Percentiles rank a stretch among this genome's conserved stretches.
Evolutionary conservation across 2,113 vertebrate species (phyloP).

Genomic region (Phocoena phocoena): DNA sequence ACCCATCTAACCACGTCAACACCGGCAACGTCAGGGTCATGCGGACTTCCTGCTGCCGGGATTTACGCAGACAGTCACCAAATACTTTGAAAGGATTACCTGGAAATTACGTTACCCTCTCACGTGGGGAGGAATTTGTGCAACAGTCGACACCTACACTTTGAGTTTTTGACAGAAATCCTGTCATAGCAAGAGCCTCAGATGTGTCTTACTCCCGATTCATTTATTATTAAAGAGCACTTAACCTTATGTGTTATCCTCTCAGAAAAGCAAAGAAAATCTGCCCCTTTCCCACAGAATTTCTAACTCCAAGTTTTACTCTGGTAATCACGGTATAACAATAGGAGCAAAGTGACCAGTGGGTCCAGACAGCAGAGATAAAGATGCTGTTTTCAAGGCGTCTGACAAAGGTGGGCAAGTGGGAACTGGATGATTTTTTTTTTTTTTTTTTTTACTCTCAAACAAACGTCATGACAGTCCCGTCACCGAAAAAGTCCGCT

Average conservation of each 20-base stretch:
- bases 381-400: not conserved
- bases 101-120: not conserved
- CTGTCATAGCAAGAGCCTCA: not conserved
- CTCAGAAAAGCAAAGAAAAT: not conserved
- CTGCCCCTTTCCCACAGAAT: not conserved
- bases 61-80: not conserved
- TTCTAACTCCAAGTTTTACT: not conserved
- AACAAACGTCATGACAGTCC: not conserved
- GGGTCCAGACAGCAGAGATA: not conserved
- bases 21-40: not conserved
- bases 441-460: not conserved
- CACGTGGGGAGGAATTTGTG: not conserved
- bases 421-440: not conserved
- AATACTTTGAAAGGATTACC: not conserved
- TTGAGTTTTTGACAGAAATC: not conserved
- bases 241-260: not conserved
- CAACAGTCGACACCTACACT: not conserved
- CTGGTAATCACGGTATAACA: not conserved
- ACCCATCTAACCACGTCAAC: too few species aligned
- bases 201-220: not conserved
- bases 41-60: not conserved
- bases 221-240: not conserved
- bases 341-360: not conserved
- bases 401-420: not conserved
- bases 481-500: not conserved